Evolutionary conservation across 2,888 invertebrate species (phyloP), one percentile per base, ranked within the genome.

Genomic region (Cantharis flavilabris): DNA sequence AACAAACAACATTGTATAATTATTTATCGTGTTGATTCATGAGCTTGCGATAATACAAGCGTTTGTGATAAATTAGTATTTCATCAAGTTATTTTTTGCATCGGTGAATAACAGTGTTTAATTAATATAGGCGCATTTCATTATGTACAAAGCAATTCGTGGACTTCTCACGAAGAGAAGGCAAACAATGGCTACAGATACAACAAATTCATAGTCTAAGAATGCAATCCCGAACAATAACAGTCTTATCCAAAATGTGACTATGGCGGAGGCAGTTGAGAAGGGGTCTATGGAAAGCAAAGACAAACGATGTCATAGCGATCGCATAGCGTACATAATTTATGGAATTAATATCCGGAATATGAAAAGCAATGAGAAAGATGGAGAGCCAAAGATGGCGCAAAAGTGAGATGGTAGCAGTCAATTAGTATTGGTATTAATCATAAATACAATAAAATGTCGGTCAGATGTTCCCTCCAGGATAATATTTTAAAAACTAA

Each of bases 271-370:
- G 76, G 76, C 33, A 62, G 64, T 49, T 67, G 10, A 64, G 74
- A 76, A 76, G 70, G 73, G 72, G 63, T 65, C 72, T 18, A 73
- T 72, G 77, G 76, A 77, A 76, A 79, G 81, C 76, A 79, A 82
- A 83, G 82, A 83, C 82, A 83, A 83, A 83, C 83, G 83, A 80
- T 80, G 79, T 72, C 79, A 79, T 80, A 79, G 82, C 81, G 80
- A 82, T 82, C 82, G 82, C 81, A 81, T 81, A 81, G 78, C 81
- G 80, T 71, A 76, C 73, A 82, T 84, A 86, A 86, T 86, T 87
- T 87, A 87, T 87, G 86, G 86, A 86, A 86, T 86, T 87, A 86
- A 83, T 83, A 83, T 83, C 83, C 83, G 83, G 81, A 73, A 77
- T 80, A 74, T 80, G 79, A 81, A 81, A 79, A 80, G 77, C 77